Evolutionary conservation across 2,113 vertebrate genomes (phyloP), one percentile per base, ranked within the genome.

Genomic region (Salminus brasiliensis): DNA sequence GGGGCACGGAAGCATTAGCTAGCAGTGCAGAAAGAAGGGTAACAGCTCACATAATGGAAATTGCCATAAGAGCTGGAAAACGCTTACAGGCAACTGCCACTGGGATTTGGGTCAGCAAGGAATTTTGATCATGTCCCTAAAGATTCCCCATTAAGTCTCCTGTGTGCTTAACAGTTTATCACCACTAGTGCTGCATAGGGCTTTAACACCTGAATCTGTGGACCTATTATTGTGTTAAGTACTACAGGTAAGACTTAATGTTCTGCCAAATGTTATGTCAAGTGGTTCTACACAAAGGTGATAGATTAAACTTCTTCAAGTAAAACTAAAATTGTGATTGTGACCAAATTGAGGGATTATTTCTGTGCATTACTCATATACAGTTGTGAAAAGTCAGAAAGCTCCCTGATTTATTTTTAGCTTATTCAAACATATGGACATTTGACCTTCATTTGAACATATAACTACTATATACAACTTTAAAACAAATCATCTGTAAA

Each of bases 31-130:
- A 57, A 63, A 68, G 21, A 76, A 57, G 49, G 21, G 34, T 25
- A 68, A 55, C 63, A 41, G 74, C 74, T 55, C 47, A 7, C 34
- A 27, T 77, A 77, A 77, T 77, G 36, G 65, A 68, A 77, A 63
- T 76, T 47, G 57, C 41, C 43, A 63, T 63, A 43, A 68, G 65
- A 47, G 53, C 29, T 55, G 52, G 29, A 77, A 68, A 67, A 49
- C 41, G 47, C 74, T 49, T 23, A 66, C 34, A 12, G 32, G 62
- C 9, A 10, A 12, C 18, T 39, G 21, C 21, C 62, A n/a, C 18
- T 21, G 18, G 32, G 18, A 27, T n/a, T 8, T 3, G 21, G 62
- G 34, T 66, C 74, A 59, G 63, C 41, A 34, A 47, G 52, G 63
- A 36, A 39, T 36, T 39, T 15, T 30, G 1, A 30, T 68, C 63